phyloP scores from a whole-genome alignment of 2,797 vertebrate genomes.

The Apodemus agrarius region DNA sequence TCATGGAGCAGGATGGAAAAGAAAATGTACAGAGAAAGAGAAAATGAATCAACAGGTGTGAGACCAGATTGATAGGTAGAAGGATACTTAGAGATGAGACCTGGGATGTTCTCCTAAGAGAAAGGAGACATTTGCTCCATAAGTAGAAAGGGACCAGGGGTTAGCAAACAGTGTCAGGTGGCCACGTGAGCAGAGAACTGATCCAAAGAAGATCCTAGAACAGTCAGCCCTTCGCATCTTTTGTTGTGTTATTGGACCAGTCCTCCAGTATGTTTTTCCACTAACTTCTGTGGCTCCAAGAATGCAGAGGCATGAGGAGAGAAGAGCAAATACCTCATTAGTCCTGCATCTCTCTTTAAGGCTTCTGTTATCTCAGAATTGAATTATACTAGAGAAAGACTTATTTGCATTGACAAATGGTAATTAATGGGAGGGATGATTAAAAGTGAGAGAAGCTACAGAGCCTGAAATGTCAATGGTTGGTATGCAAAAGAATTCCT shows the following conservation, averaged over 20 bases:
- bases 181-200: neutral
- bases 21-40: neutral
- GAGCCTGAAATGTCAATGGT: slow-evolving; percentile 52
- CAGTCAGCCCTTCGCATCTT: neutral
- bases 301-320: neutral
- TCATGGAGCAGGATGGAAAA: neutral
- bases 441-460: slow-evolving; percentile 66
- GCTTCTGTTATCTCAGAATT: slow-evolving; percentile 49
- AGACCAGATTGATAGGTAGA: neutral
- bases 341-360: neutral
- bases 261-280: neutral
- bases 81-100: neutral
- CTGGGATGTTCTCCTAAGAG: neutral
- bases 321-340: neutral
- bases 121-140: neutral
- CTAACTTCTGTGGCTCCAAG: neutral
- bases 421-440: slow-evolving; percentile 59
- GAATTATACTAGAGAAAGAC: slow-evolving; percentile 60
- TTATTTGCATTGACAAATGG: slow-evolving; percentile 68
- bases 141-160: neutral
- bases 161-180: neutral
- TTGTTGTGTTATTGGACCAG: neutral
- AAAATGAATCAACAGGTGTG: slow-evolving; percentile 18
- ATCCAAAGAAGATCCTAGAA: neutral
- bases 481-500: slow-evolving; percentile 47